Conservation (phyloP, 2,888 invertebrate genomes). For the Girardia tigrina region DNA sequence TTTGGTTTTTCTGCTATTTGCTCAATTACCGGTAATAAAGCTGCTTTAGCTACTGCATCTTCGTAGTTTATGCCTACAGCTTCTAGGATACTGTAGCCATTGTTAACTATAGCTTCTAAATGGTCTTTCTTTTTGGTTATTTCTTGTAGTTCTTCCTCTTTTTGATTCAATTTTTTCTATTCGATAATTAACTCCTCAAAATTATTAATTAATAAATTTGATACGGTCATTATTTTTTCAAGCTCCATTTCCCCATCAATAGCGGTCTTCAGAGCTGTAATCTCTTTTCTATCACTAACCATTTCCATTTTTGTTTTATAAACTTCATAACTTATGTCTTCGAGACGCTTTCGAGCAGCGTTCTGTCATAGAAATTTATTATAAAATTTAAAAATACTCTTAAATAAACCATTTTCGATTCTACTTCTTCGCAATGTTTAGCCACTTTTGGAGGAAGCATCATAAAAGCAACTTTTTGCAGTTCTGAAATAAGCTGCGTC, state of each 20-base stretch:
- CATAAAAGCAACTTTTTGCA: not conserved
- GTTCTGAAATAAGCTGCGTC: not conserved
- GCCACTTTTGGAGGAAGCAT: not conserved
- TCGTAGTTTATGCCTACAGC: not conserved
- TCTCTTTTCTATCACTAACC: not conserved
- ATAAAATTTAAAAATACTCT: too few species aligned
- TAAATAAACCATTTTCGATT: too few species aligned
- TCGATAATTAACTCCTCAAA: too few species aligned
- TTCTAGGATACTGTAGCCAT: not conserved
- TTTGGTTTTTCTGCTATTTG: not conserved
- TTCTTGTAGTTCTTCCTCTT: not conserved
- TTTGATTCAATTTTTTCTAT: not conserved
- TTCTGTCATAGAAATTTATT: too few species aligned
- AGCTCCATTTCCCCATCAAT: not conserved
- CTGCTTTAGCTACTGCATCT: not conserved
- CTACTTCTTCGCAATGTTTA: conserved; percentile 16
- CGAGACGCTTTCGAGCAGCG: not conserved
- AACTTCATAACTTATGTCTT: not conserved
- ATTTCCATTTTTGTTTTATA: not conserved
- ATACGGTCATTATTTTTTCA: conserved; percentile 14
- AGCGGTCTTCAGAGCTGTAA: not conserved
- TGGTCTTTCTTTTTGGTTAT: not conserved
- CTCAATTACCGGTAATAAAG: not conserved
- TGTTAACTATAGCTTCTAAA: not conserved
- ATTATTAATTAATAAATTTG: too few species aligned